phyloP scores from a whole-genome alignment of 2,888 invertebrate species.

The Agonopterix alstromeriana region DNA sequence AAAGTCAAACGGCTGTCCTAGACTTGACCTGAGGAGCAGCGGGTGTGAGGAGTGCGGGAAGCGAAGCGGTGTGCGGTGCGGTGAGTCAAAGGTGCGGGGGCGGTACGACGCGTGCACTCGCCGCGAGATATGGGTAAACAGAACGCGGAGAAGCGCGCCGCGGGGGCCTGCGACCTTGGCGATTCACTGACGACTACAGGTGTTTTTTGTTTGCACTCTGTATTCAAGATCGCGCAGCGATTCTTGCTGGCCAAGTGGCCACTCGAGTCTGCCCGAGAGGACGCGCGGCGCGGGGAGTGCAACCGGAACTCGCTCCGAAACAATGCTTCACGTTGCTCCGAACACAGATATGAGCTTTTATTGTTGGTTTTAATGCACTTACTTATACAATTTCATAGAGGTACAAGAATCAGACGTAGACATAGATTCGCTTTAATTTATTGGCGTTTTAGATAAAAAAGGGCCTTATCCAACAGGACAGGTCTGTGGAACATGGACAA shows the following conservation, averaged over 20 bases:
- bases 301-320: conserved; percentile 49
- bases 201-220: conserved; percentile 67
- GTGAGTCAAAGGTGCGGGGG: conserved; percentile 61
- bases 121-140: conserved; percentile 75
- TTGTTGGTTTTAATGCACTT: too few relatives aligned
- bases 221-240: conserved; percentile 38
- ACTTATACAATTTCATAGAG: too few relatives aligned
- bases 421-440: too few relatives aligned
- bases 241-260: conserved; percentile 31
- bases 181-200: conserved; percentile 72
- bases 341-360: conserved; percentile 9
- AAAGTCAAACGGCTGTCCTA: conserved; percentile 44
- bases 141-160: conserved; percentile 62
- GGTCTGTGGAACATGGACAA: too few relatives aligned
- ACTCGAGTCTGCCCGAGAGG: conserved; percentile 25
- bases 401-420: too few relatives aligned
- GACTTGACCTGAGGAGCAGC: conserved; percentile 40
- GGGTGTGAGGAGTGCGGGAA: conserved; percentile 22
- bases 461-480: too few relatives aligned
- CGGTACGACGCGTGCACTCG: conserved; percentile 51
- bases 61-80: conserved; percentile 24
- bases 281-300: conserved; percentile 35
- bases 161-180: conserved; percentile 71
- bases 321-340: conserved; percentile 34
- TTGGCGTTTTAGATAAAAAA: too few relatives aligned